Evolutionary conservation across 2,797 vertebrate genomes (phyloP).

Genomic region (Naso thynnoides): DNA sequence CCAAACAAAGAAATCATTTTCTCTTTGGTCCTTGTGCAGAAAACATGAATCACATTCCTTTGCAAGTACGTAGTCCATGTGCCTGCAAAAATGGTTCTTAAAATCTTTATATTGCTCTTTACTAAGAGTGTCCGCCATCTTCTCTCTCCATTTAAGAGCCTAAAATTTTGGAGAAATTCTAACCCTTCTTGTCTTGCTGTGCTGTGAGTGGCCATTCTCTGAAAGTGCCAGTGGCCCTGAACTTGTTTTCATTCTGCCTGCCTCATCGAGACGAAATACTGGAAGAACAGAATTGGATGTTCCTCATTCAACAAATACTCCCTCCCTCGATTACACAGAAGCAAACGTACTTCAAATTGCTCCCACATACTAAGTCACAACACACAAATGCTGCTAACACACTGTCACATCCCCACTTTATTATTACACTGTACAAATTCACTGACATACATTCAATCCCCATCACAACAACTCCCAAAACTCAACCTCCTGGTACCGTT

Average conservation of each 20-base stretch:
- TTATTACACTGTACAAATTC: not conserved
- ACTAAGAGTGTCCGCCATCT: conserved; percentile 5
- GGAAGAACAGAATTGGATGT: conserved; percentile 24
- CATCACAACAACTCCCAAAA: not conserved
- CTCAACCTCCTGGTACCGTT: conserved; percentile 28
- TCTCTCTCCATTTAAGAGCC: conserved; percentile 12
- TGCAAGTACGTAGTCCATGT: not conserved
- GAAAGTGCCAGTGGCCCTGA: conserved; percentile 28
- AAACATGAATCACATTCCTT: conserved; percentile 6
- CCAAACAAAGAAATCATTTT: not conserved
- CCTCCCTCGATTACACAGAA: conserved; percentile 11
- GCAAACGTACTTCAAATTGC: conserved; percentile 36
- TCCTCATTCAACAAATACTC: conserved; percentile 46
- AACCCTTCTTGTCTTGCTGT: conserved; percentile 35
- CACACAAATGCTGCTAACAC: conserved; percentile 25
- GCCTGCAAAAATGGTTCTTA: not conserved
- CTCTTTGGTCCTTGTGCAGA: not conserved
- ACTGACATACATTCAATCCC: conserved; percentile 15
- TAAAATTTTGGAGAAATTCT: conserved; percentile 23
- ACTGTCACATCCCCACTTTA: conserved; percentile 11
- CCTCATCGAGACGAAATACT: conserved; percentile 30
- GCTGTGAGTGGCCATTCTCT: conserved; percentile 38
- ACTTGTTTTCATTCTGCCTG: conserved; percentile 26
- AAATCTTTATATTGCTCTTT: conserved; percentile 16
- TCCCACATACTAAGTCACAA: conserved; percentile 13